phyloP scores from a whole-genome alignment of 2,888 invertebrate genomes.

The Trichopoda pennipes region DNA sequence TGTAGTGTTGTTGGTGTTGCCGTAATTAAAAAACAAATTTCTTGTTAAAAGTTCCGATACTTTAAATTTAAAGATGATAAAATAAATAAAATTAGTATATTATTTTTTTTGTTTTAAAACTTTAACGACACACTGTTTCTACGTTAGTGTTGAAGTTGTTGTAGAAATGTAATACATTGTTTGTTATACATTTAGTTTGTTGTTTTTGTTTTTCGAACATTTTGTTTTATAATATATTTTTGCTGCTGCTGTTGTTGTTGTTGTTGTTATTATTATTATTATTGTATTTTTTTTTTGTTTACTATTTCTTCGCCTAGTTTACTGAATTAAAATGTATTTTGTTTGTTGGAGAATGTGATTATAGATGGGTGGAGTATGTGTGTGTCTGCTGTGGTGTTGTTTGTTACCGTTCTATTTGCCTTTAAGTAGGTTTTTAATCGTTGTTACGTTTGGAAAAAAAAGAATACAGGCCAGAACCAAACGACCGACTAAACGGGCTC shows the following conservation, averaged over 20 bases:
- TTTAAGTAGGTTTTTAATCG: constrained; percentile 59
- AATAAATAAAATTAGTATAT: no score
- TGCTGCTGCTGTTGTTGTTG: constrained; percentile 37
- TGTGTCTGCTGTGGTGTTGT: constrained; percentile 29
- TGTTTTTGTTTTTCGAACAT: constrained; percentile 40
- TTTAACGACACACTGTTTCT: not conserved
- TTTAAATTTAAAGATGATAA: no score
- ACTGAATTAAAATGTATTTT: constrained; percentile 52
- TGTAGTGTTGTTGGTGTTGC: no score
- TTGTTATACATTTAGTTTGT: constrained; percentile 45
- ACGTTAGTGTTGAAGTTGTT: constrained; percentile 2
- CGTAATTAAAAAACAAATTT: no score
- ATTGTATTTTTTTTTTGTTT: constrained; percentile 32
- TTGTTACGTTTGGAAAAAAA: constrained; percentile 18
- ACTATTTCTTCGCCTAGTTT: constrained; percentile 63
- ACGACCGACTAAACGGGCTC: constrained; percentile 45
- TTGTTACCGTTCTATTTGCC: constrained; percentile 52
- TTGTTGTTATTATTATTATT: constrained; percentile 34
- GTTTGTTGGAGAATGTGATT: constrained; percentile 35
- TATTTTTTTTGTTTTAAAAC: constrained; percentile 1
- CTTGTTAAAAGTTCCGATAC: no score
- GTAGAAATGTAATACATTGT: constrained; percentile 53
- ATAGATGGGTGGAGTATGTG: no score
- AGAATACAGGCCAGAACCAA: constrained; percentile 60
- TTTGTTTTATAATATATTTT: constrained; percentile 62